Base-by-base conservation (phyloP, 2,797 vertebrate genomes). In the Ibycter americanus region DNA sequence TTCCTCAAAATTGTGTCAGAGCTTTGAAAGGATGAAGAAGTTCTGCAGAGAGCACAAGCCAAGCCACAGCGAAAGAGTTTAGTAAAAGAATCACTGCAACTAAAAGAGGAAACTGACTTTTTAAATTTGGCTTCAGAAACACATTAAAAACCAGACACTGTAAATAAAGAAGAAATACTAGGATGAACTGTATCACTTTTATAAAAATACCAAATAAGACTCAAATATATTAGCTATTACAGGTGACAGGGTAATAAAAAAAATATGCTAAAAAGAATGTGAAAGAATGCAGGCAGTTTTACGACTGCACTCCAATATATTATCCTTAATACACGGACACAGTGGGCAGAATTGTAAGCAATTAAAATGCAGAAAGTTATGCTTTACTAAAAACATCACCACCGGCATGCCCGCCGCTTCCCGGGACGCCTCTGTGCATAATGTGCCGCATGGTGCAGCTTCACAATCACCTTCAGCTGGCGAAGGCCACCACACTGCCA, bases 1-100 rank as follows among this genome's bases (percentile, higher is more conserved):
- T 96, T 97, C 95, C 94, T 93, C 78, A 94, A 94, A 95, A 82
- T 16, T 49, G 31, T 66, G 26, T 70, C 44, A 79, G 44, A 34
- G 20, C 31, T 83, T 21, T 56, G 58, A 77, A 90, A 85, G 36
- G 59, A 59, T 87, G 47, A 85, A 89, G 82, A 13, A 65, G 71
- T 8, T 77, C 51, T 87, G 51, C 76, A 81, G 47, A 89, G 40
- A 71, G 4, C 31, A 18, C 8, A 40, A 70, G 71, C 49, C 27
- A 71, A 27, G 26, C 3, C 63, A 54, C n/a, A 44, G 26, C 20
- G 29, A 40, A 65, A 83, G 6, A 73, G 12, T 29, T 86, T 29
- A 92, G 51, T 51, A 93, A 70, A 88, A 87, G n/a, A 80, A 70
- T 10, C 1, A 0, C 23, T 49, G 32, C n/a, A 87, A 79, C 82